Evolutionary conservation across 2,797 vertebrate genomes (phyloP).

Genomic region (Melanotaenia trifasciata): DNA sequence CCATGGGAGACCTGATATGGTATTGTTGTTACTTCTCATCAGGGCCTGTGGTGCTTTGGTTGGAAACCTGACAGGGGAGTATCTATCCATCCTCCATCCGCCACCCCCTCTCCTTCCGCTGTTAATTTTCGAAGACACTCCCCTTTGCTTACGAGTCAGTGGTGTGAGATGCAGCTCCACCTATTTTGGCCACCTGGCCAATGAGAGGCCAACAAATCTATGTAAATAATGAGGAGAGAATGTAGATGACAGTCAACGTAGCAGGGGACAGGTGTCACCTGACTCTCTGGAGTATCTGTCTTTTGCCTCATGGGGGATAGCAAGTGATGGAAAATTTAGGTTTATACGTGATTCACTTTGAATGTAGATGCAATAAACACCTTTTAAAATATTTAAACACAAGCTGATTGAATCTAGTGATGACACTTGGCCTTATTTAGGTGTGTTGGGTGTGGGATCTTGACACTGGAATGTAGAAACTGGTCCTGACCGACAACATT

Average conservation of each 20-base stretch:
- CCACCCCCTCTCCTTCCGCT: neutral
- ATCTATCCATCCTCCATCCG: constrained; percentile 31
- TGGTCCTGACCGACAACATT: constrained; percentile 63
- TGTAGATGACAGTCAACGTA: constrained; percentile 30
- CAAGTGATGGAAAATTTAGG: neutral
- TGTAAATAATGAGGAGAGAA: constrained; percentile 62
- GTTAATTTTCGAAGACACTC: constrained; percentile 52
- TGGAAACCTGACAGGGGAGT: constrained; percentile 60
- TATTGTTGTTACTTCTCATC: constrained; percentile 47
- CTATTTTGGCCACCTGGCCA: constrained; percentile 53
- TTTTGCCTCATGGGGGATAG: constrained; percentile 30
- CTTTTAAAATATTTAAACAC: neutral
- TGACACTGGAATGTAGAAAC: constrained; percentile 55
- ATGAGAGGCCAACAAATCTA: constrained; percentile 44
- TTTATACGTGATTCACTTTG: neutral
- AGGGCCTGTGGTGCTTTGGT: constrained; percentile 33
- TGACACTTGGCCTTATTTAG: neutral
- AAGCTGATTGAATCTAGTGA: neutral
- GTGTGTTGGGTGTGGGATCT: constrained; percentile 24
- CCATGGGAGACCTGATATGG: constrained; percentile 35
- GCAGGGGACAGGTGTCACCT: constrained; percentile 55
- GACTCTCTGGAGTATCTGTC: constrained; percentile 45
- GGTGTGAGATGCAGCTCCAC: constrained; percentile 78
- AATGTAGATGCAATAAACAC: neutral
- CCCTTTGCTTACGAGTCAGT: constrained; percentile 61